phyloP scores from a whole-genome alignment of 2,797 vertebrate genomes.

The Oryzias sinensis region DNA sequence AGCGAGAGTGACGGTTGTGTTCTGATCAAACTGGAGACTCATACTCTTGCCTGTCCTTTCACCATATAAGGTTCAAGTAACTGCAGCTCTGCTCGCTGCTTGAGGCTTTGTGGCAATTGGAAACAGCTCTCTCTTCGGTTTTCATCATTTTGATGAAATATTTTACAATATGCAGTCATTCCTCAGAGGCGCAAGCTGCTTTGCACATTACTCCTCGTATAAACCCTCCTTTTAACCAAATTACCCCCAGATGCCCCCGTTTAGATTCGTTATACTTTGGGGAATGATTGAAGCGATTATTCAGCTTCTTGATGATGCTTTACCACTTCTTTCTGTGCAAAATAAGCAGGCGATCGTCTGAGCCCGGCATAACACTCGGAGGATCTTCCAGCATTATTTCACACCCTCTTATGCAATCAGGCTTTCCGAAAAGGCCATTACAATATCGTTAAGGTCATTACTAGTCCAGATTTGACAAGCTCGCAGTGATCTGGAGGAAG shows the following conservation, averaged over 20 bases:
- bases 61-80: constrained; percentile 29
- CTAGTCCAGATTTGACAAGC: constrained; percentile 36
- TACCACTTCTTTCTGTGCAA: constrained; percentile 23
- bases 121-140: constrained; percentile 48
- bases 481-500: constrained; percentile 33
- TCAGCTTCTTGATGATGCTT: constrained; percentile 29
- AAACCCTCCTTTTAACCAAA: constrained; percentile 50
- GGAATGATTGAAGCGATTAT: constrained; percentile 26
- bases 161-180: constrained; percentile 25
- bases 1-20: constrained; percentile 51
- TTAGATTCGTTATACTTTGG: constrained; percentile 35
- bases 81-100: constrained; percentile 18
- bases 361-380: not conserved
- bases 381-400: constrained; percentile 17
- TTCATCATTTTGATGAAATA: constrained; percentile 48
- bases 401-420: constrained; percentile 25
- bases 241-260: constrained; percentile 55
- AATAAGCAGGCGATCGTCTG: constrained; percentile 18
- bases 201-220: constrained; percentile 40
- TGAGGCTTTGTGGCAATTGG: constrained; percentile 36
- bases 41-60: constrained; percentile 18
- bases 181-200: constrained; percentile 48
- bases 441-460: constrained; percentile 45
- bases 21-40: constrained; percentile 28
- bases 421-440: constrained; percentile 21